phyloP scores from a whole-genome alignment of 2,113 vertebrate species.

The Platichthys stellatus region DNA sequence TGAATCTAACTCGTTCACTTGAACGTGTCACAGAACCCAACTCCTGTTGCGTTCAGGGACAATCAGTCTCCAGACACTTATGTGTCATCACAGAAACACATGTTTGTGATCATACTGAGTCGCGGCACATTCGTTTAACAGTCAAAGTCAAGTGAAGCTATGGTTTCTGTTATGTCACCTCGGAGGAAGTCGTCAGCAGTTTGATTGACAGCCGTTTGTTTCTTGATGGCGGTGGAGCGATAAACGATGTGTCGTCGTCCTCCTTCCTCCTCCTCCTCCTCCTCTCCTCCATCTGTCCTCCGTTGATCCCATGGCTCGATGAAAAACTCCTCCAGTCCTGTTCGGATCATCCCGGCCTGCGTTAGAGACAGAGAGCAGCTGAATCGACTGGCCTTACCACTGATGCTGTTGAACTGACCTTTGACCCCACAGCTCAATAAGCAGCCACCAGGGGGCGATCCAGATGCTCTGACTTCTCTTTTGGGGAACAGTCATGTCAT shows the following conservation, averaged over 20 bases:
- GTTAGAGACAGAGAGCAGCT: neutral
- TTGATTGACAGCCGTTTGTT: conserved; percentile 36
- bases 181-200: conserved; percentile 38
- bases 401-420: neutral
- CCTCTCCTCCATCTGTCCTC: conserved; percentile 1
- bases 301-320: conserved; percentile 56
- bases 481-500: too few species aligned
- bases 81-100: neutral
- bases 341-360: conserved; percentile 67
- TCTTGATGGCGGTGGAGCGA: conserved; percentile 60
- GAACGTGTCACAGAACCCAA: too few species aligned
- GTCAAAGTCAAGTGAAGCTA: too few species aligned
- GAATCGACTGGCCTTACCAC: neutral
- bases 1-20: too few species aligned
- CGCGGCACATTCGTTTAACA: neutral
- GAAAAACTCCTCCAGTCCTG: conserved; percentile 58
- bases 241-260: conserved; percentile 59
- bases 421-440: neutral
- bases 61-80: too few species aligned
- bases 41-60: too few species aligned
- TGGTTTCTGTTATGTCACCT: conserved; percentile 50
- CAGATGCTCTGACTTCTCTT: too few species aligned
- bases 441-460: too few species aligned
- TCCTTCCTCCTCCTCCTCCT: conserved; percentile 13
- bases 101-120: neutral